These are phyloP conservation scores for Phanerotoma sp. DNA, from an alignment of 2,888 invertebrate genomes.

Conservation along the genomic window DNA sequence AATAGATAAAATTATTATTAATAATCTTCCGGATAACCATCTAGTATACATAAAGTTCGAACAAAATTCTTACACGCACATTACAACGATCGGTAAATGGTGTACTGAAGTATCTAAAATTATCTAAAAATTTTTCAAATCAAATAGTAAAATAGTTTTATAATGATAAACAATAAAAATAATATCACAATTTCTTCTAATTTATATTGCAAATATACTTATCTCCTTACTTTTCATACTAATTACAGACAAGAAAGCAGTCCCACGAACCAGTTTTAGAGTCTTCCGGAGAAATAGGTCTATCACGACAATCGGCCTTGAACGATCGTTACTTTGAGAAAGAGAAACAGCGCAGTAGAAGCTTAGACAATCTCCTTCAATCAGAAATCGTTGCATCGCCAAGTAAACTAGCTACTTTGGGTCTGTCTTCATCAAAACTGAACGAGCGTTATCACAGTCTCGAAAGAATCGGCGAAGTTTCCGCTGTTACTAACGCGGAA, in stretches of 20 bases:
- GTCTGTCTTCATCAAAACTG: constrained; percentile 80
- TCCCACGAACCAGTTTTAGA: constrained; percentile 68
- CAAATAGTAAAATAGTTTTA: no score
- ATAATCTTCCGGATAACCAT: no score
- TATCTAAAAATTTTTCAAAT: no score
- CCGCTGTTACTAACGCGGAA: constrained; percentile 51
- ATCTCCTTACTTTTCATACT: constrained; percentile 16
- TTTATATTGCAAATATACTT: neutral
- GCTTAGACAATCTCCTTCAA: constrained; percentile 77
- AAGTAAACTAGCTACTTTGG: constrained; percentile 68
- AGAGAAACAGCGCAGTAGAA: constrained; percentile 79
- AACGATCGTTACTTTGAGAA: constrained; percentile 87
- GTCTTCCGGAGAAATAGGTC: constrained; percentile 54
- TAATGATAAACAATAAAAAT: neutral
- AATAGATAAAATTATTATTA: no score
- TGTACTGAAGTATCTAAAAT: no score
- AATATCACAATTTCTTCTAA: neutral
- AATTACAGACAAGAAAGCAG: constrained; percentile 63
- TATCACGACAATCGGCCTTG: constrained; percentile 79
- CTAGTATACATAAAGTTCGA: no score
- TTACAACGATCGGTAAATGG: no score
- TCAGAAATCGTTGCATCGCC: constrained; percentile 63
- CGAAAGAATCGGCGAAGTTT: constrained; percentile 61
- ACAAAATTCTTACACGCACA: no score
- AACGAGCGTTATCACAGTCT: constrained; percentile 89